A percentile compares a stretch with the other conserved stretches of the same genome.
Evolutionary conservation across 2,797 vertebrate genomes (phyloP).

Genomic region (Pseudopleuronectes americanus): DNA sequence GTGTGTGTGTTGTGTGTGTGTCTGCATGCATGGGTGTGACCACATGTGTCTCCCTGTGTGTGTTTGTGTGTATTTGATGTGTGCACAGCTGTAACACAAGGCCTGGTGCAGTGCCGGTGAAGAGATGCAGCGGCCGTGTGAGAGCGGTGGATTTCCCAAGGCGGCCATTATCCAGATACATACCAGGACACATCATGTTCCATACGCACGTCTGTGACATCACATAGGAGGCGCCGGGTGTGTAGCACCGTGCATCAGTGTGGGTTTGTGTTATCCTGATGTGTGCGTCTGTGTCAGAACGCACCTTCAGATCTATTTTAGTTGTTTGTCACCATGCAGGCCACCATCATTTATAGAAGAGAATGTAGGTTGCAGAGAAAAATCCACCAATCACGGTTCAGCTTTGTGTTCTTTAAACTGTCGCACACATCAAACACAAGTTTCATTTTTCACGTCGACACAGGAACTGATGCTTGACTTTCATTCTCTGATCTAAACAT

Average conservation of each 20-base stretch:
- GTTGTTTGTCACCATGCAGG: neutral
- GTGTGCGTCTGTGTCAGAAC: neutral
- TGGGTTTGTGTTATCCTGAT: neutral
- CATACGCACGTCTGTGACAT: constrained; percentile 21
- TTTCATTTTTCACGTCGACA: neutral
- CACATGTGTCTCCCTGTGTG: neutral
- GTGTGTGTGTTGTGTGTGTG: neutral
- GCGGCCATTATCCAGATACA: constrained; percentile 53
- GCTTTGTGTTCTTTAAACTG: neutral
- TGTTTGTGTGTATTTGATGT: constrained; percentile 2
- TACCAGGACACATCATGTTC: constrained; percentile 42
- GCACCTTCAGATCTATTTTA: constrained; percentile 33
- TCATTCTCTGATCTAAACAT: no score
- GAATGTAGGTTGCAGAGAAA: neutral
- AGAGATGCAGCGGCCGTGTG: neutral
- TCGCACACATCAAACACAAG: no score
- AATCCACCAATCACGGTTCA: neutral
- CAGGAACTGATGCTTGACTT: neutral
- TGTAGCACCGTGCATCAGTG: neutral
- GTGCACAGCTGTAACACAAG: constrained; percentile 14
- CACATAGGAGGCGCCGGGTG: constrained; percentile 8
- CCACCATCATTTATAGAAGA: neutral
- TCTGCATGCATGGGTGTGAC: neutral
- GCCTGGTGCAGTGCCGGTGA: constrained; percentile 16
- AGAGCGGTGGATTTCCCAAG: constrained; percentile 48